phyloP scores from a whole-genome alignment of 2,888 invertebrate species.

The Andrena haemorrhoa region DNA sequence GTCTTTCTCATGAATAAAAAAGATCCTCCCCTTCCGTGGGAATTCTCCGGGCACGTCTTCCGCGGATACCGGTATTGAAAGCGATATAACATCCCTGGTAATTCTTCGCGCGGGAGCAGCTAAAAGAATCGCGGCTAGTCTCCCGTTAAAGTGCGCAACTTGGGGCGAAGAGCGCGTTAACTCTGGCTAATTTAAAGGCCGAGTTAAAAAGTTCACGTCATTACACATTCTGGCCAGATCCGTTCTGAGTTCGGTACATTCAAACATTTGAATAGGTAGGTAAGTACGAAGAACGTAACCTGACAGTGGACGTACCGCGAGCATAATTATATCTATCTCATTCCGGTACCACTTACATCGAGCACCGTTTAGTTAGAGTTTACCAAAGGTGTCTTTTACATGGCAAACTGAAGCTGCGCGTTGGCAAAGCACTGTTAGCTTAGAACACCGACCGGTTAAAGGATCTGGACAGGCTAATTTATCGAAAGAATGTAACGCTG shows the following conservation, averaged over 20 bases:
- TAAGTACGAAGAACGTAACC: background rate
- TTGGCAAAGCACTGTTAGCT: background rate
- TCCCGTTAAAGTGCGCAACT: background rate
- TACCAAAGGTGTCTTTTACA: background rate
- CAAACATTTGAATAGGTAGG: background rate
- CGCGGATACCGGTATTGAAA: constrained; percentile 27
- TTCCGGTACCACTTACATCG: background rate
- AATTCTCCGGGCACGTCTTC: constrained; percentile 25
- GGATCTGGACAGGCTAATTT: constrained; percentile 55
- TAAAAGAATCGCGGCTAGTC: constrained; percentile 4
- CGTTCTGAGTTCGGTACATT: background rate
- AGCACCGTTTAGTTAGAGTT: background rate
- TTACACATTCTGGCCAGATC: background rate
- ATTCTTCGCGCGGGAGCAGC: background rate
- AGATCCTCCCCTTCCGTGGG: constrained; percentile 36
- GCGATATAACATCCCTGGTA: constrained; percentile 32
- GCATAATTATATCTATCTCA: background rate
- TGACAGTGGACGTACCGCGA: no score
- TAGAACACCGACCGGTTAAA: constrained; percentile 36
- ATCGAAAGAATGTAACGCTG: constrained; percentile 62
- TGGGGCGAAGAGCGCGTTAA: background rate
- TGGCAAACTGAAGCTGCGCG: background rate
- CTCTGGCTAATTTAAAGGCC: background rate
- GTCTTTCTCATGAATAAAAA: constrained; percentile 53
- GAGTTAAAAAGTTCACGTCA: background rate